These are phyloP conservation scores for Tragelaphus scriptus DNA, from an alignment of 2,113 vertebrate species.

Conservation along the genomic window DNA sequence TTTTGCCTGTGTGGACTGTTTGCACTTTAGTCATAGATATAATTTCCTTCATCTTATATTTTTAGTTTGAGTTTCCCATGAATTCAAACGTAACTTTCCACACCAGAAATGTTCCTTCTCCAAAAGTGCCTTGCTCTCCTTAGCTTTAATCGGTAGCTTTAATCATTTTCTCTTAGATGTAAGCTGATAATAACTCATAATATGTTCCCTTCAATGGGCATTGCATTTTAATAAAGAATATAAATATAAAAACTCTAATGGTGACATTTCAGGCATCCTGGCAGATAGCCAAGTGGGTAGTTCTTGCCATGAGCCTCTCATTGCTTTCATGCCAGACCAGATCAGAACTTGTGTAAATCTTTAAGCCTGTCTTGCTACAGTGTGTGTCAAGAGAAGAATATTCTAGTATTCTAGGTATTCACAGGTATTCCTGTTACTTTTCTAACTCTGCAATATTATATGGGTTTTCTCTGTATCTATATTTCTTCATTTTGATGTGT, in stretches of 20 bases:
- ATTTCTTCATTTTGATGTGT: background rate
- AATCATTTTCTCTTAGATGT: background rate
- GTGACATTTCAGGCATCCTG: background rate
- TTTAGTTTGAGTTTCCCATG: background rate
- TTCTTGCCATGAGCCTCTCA: background rate
- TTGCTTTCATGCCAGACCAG: background rate
- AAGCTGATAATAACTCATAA: background rate
- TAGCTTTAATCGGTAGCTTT: background rate
- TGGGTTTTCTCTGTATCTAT: background rate
- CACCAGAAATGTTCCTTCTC: background rate
- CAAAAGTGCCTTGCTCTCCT: background rate
- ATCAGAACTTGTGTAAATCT: background rate
- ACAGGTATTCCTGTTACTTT: background rate
- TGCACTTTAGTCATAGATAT: background rate
- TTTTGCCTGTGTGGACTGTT: background rate
- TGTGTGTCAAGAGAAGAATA: background rate
- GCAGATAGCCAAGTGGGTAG: background rate
- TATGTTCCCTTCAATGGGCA: background rate
- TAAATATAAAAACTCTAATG: background rate
- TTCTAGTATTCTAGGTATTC: background rate
- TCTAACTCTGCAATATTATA: background rate
- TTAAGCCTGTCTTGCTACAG: background rate
- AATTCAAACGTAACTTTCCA: background rate
- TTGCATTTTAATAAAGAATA: background rate
- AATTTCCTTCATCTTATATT: background rate